A percentile compares a stretch with the other conserved stretches of the same genome.
Conservation (phyloP, 1,140 invertebrate genomes). For the Plutomurus gul region DNA sequence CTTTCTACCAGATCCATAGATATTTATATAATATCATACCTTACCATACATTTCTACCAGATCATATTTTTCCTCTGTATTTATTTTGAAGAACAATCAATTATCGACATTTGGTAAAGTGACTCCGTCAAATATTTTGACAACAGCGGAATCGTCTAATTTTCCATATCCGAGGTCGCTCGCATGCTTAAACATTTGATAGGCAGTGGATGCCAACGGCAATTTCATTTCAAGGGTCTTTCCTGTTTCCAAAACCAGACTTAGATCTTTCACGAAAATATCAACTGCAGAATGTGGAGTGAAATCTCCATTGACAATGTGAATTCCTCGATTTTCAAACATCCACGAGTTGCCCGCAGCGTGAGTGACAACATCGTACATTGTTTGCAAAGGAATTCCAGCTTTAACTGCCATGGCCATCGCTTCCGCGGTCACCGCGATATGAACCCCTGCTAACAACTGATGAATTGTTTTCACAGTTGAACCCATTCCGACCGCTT, state of each 20-base stretch:
- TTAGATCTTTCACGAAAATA: neutral
- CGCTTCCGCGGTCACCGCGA: neutral
- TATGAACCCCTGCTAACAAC: neutral
- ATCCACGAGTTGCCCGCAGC: slow-evolving; percentile 1
- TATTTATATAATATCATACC: no score
- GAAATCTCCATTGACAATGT: neutral
- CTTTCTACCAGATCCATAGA: no score
- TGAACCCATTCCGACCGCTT: neutral
- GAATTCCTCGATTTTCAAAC: neutral
- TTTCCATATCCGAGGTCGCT: neutral
- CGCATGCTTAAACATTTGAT: neutral
- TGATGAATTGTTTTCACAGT: slow-evolving; percentile 1
- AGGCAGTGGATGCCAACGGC: neutral
- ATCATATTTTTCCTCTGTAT: no score
- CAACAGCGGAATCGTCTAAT: neutral
- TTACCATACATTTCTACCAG: no score
- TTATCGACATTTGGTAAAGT: no score
- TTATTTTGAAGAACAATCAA: no score
- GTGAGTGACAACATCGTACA: neutral
- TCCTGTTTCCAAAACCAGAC: neutral
- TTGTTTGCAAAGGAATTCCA: neutral
- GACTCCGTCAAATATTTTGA: neutral
- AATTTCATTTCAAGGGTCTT: neutral
- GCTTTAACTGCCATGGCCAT: neutral
- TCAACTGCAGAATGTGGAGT: neutral